Evolutionary conservation across 2,797 vertebrate genomes (phyloP), one percentile per base, ranked within the genome.

Genomic region (Phyllotis vaccarum): DNA sequence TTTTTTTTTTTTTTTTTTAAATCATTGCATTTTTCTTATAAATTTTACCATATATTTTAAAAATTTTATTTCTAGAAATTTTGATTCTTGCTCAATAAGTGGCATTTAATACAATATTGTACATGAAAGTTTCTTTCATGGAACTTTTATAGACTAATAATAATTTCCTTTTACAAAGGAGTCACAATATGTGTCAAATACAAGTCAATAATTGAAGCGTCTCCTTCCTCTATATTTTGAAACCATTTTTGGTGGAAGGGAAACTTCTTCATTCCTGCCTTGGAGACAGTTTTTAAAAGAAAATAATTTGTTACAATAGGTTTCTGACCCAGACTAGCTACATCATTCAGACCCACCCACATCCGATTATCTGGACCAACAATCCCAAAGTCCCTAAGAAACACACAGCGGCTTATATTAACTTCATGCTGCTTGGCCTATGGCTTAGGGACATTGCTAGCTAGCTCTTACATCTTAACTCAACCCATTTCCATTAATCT

Each of bases 31-130:
- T 70, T 95, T 92, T 40, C 31, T 82, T 92, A 74, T 3, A 86
- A 24, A 27, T 82, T 86, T 95, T 95, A 9, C 5, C 21, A 22
- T 1, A 37, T 86, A 78, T 16, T 89, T 31, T 85, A 7, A 40
- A 22, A 72, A 16, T 31, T 46, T 93, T 89, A 72, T 74, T 94
- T 93, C n/a, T 92, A 54, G 72, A 93, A n/a, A 60, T 94, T 95
- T 92, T 86, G 37, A 72, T 87, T 93, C 7, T 74, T 85, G 24
- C 9, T 52, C 78, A 22, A 2, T 91, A 89, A 82, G 5, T 72
- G 64, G 0, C 27, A n/a, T 56, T 52, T 91, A 64, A 14, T 81
- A 34, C 37, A 86, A 16, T 52, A 29, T 43, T 86, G 4, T 56
- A 60, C 72, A 37, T 81, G 58, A 76, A 89, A 74, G 6, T 19